Evolutionary conservation across 2,113 vertebrate species (phyloP).

Genomic region (Xiphophorus maculatus): DNA sequence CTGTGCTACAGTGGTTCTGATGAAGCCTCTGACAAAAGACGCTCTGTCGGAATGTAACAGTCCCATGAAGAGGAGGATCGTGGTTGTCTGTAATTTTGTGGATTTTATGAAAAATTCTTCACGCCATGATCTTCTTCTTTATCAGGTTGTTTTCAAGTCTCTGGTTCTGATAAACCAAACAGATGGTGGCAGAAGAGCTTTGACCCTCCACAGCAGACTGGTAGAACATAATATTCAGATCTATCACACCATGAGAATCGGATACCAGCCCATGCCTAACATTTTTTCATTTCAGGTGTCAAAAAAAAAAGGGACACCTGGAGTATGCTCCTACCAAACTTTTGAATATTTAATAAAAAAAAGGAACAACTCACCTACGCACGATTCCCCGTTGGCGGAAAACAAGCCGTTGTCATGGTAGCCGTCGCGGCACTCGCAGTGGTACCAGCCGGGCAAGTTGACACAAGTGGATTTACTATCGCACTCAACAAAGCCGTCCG

Average conservation of each 20-base stretch:
- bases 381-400: constrained; percentile 91
- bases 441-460: constrained; percentile 99
- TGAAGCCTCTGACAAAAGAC: too few species aligned
- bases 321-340: neutral
- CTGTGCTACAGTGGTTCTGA: too few species aligned
- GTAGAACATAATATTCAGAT: too few species aligned
- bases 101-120: too few species aligned
- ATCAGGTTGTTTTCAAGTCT: too few species aligned
- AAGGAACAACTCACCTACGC: constrained; percentile 87
- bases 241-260: neutral
- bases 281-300: neutral
- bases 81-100: too few species aligned
- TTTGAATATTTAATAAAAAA: neutral
- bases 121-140: too few species aligned
- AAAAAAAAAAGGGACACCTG: neutral
- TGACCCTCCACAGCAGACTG: too few species aligned
- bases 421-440: constrained; percentile 97
- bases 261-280: neutral
- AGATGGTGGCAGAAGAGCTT: too few species aligned
- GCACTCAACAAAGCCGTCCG: constrained; percentile 93
- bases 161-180: too few species aligned
- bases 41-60: too few species aligned
- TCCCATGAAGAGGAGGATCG: too few species aligned
- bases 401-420: constrained; percentile 99
- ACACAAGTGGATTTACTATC: constrained; percentile 94